Percentiles rank a stretch among this genome's conserved stretches.
Conservation (phyloP, 35 echinoderm and acorn worm genomes). For the Apostichopus parvimensis region DNA sequence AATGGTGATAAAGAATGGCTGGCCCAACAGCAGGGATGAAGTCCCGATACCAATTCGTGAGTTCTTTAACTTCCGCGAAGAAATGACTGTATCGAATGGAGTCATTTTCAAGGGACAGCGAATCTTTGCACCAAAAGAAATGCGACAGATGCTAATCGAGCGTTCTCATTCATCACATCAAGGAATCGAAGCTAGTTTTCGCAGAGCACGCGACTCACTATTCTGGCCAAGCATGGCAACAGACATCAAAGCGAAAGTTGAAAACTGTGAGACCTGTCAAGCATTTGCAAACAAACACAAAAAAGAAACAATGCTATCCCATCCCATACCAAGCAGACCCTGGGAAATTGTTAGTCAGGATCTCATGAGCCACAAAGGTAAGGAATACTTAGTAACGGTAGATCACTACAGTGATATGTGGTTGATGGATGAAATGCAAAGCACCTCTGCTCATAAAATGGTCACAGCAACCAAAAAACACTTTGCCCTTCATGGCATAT, state of each 20-base stretch:
- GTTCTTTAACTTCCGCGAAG: constrained; percentile 56
- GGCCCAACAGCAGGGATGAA: constrained; percentile 10
- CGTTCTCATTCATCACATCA: no score
- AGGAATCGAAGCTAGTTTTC: no score
- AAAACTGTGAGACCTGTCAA: constrained; percentile 58
- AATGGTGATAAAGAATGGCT: no score
- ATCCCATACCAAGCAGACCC: constrained; percentile 46
- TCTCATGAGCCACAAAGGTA: no score
- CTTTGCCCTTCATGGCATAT: neutral
- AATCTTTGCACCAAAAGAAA: no score
- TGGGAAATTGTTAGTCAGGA: constrained; percentile 49
- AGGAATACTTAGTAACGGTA: no score
- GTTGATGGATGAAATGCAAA: neutral
- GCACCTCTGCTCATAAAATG: neutral
- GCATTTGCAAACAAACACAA: constrained; percentile 52
- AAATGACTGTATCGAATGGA: constrained; percentile 69
- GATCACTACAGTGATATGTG: constrained; percentile 23
- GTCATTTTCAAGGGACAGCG: neutral
- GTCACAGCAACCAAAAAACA: no score
- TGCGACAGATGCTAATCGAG: constrained; percentile 24
- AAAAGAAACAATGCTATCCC: constrained; percentile 58
- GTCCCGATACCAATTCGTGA: constrained; percentile 45
- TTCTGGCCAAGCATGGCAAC: no score
- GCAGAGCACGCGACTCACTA: no score
- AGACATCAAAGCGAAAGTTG: neutral